Percentiles rank a stretch among this genome's conserved stretches.
These are phyloP conservation scores for Bimastos eiseni DNA, from an alignment of 2,888 invertebrate species.

Conservation along the genomic window DNA sequence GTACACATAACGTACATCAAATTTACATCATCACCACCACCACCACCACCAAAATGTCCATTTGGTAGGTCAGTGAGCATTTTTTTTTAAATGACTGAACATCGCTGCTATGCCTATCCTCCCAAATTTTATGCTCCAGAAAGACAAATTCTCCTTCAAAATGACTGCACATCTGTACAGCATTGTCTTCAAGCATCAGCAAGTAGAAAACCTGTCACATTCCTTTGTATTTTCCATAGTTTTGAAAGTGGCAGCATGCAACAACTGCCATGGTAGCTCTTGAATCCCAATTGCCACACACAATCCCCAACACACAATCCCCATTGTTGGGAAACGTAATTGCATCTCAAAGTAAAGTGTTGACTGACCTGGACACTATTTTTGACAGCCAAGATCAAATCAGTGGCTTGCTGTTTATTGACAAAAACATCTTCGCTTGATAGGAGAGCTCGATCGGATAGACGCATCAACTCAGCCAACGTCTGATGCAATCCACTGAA, in stretches of 20 bases:
- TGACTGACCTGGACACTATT: constrained; percentile 73
- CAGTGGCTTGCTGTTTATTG: constrained; percentile 50
- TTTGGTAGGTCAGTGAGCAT: no score
- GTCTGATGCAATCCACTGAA: constrained; percentile 85
- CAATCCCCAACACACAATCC: not conserved
- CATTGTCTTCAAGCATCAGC: no score
- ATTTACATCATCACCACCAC: no score
- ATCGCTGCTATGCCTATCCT: no score
- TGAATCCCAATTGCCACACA: not conserved
- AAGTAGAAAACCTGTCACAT: not conserved
- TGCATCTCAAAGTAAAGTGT: not conserved
- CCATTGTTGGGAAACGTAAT: not conserved
- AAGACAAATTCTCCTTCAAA: no score
- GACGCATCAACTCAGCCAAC: constrained; percentile 81
- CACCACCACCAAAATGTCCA: no score
- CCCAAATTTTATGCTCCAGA: no score
- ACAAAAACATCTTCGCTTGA: constrained; percentile 45
- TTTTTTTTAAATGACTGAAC: no score
- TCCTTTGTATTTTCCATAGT: not conserved
- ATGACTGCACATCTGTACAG: no score
- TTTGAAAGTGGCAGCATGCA: not conserved
- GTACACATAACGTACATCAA: not conserved
- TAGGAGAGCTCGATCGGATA: constrained; percentile 87
- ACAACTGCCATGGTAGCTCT: not conserved
- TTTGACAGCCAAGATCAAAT: constrained; percentile 73